Conservation (phyloP, 2,113 vertebrate genomes). For the Mus musculus region GRCm39 chr6:7750001-7750500, state of each 20-base stretch:
- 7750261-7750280: neutral
- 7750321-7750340: no score
- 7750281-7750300: neutral
- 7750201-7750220: neutral
- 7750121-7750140: neutral
- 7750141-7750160: neutral
- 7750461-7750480: no score
- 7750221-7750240: neutral
- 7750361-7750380: no score
- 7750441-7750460: no score
- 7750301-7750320: no score
- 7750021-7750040: neutral
- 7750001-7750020: neutral
- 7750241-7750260: neutral
- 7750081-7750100: neutral
- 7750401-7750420: no score
- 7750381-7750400: no score
- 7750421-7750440: no score
- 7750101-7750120: neutral
- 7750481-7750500: no score
- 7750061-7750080: neutral
- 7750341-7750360: no score
- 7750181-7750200: neutral
- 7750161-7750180: neutral
- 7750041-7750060: neutral